phyloP scores from a whole-genome alignment of 2,888 invertebrate genomes.

The Folsomia manolachei region DNA sequence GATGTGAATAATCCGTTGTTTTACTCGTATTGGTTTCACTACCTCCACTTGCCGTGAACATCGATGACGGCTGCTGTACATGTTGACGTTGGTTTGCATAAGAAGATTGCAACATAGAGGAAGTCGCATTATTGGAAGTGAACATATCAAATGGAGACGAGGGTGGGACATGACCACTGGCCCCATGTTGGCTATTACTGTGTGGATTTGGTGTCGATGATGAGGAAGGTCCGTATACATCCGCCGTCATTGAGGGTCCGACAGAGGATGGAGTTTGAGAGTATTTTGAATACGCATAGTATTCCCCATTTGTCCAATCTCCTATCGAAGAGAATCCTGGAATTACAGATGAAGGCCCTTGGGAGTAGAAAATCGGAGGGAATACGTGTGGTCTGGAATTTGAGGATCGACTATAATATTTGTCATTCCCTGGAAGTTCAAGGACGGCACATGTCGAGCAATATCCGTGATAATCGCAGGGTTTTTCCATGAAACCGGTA shows the following conservation, averaged over 20 bases:
- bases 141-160: background rate
- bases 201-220: background rate
- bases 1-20: background rate
- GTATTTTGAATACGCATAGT: background rate
- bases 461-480: conserved; percentile 19
- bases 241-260: background rate
- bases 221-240: background rate
- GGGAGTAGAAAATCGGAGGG: conserved; percentile 32
- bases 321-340: conserved; percentile 30
- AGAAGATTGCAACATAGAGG: background rate
- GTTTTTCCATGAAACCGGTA: background rate
- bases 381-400: conserved; percentile 27
- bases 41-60: background rate
- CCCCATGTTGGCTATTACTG: background rate
- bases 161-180: background rate
- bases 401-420: conserved; percentile 21
- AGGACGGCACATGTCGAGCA: conserved; percentile 30
- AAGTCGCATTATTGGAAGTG: background rate
- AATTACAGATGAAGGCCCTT: conserved; percentile 21
- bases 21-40: background rate
- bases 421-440: conserved; percentile 28
- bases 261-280: conserved; percentile 1
- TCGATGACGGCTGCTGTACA: background rate
- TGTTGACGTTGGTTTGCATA: background rate
- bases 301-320: conserved; percentile 21